These are phyloP conservation scores for Drosophila nigromelanica DNA, from an alignment of 1,140 invertebrate genomes.

Conservation along the genomic window DNA sequence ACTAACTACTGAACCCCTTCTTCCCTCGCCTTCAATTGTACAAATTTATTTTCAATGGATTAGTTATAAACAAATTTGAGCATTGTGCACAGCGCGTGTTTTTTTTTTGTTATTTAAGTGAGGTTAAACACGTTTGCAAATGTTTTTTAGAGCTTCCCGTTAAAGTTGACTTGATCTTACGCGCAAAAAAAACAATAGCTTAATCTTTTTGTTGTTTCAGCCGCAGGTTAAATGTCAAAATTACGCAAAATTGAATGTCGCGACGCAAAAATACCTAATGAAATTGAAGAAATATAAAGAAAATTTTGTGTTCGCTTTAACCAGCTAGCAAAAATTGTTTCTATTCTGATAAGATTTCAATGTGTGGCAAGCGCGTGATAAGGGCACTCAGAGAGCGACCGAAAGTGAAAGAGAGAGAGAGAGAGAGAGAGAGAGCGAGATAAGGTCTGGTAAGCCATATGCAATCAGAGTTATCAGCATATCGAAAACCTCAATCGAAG, in stretches of 20 bases:
- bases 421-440: conserved; percentile 16
- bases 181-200: not conserved
- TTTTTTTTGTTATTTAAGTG: conserved; percentile 11
- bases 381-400: conserved; percentile 4
- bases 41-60: conserved; percentile 2
- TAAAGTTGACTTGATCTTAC: conserved; percentile 11
- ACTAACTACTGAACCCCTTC: not conserved
- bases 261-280: conserved; percentile 30
- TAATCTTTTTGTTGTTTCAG: not conserved
- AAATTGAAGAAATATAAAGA: conserved; percentile 26
- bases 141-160: not conserved
- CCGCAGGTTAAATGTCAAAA: not conserved
- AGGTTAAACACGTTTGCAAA: conserved; percentile 19
- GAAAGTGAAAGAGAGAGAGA: not conserved
- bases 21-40: not conserved
- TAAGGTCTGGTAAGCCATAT: conserved; percentile 3
- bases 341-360: conserved; percentile 42
- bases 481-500: not conserved
- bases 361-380: conserved; percentile 43
- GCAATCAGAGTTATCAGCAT: conserved; percentile 7
- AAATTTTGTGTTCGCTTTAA: conserved; percentile 1
- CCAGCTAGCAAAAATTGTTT: conserved; percentile 35
- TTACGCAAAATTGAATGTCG: conserved; percentile 6
- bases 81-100: not conserved
- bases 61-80: conserved; percentile 13